Conservation (phyloP, 1,140 invertebrate species). For the Paracyclopina nana region DNA sequence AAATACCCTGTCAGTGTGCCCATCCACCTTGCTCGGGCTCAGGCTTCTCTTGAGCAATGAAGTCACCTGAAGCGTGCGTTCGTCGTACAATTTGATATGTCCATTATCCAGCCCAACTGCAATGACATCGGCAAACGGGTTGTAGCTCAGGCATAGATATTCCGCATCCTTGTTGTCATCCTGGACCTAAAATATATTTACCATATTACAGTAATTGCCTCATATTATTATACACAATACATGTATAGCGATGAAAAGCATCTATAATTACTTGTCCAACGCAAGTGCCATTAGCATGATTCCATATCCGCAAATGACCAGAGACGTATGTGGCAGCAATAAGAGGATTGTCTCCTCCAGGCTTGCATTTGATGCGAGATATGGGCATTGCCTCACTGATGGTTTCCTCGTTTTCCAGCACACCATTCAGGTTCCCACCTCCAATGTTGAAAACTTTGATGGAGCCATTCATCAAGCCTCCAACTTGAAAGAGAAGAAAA, state of each 20-base stretch:
- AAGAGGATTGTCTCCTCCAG: background rate
- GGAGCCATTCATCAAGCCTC: background rate
- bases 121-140: slow-evolving; percentile 2
- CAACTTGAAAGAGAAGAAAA: background rate
- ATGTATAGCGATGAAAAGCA: background rate
- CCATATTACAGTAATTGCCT: background rate
- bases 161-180: slow-evolving; percentile 5
- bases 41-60: slow-evolving; percentile 5
- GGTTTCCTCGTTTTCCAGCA: background rate
- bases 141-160: slow-evolving; percentile 8
- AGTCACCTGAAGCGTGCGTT: slow-evolving; percentile 9
- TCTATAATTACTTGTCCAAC: background rate
- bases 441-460: background rate
- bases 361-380: background rate
- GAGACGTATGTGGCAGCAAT: background rate
- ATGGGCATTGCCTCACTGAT: background rate
- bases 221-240: background rate
- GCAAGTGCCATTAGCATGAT: background rate
- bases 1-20: slow-evolving; percentile 43
- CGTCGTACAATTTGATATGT: slow-evolving; percentile 11
- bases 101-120: slow-evolving; percentile 6
- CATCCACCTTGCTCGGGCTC: slow-evolving; percentile 26
- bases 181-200: background rate
- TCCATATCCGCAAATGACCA: background rate
- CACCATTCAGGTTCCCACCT: background rate